phyloP scores from a whole-genome alignment of 1,140 invertebrate species.

The Aphis gossypii region DNA sequence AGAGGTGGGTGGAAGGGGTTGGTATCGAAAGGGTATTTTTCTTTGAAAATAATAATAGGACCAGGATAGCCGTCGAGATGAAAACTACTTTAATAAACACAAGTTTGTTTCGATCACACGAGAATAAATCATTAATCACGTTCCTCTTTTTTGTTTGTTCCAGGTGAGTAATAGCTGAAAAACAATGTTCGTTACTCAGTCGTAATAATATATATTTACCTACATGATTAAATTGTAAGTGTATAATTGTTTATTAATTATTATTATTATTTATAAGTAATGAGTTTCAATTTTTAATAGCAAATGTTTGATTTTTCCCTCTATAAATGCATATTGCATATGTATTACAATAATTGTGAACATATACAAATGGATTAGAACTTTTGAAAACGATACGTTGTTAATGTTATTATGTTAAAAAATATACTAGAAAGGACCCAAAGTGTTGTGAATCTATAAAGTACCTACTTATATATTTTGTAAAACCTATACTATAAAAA shows the following conservation, averaged over 20 bases:
- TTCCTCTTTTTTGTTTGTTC: background rate
- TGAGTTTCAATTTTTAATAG: background rate
- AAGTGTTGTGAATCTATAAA: background rate
- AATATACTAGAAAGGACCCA: background rate
- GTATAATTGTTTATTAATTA: background rate
- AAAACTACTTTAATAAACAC: conserved; percentile 38
- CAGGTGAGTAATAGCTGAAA: conserved; percentile 16
- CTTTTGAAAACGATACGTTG: rapidly evolving
- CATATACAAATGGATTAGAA: background rate
- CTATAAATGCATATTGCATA: background rate
- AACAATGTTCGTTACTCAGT: background rate
- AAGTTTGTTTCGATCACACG: background rate
- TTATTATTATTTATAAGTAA: background rate
- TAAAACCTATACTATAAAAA: background rate
- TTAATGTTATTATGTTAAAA: background rate
- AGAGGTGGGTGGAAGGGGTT: background rate
- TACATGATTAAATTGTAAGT: background rate
- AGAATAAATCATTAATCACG: conserved; percentile 3
- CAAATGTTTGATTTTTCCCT: background rate
- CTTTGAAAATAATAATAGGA: conserved; percentile 20
- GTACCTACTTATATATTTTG: background rate
- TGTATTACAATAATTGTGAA: background rate
- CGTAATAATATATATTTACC: background rate
- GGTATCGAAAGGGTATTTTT: conserved; percentile 46
- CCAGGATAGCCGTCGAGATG: background rate